Conservation (phyloP, 2,888 invertebrate genomes). For the Frankliniella fusca region DNA sequence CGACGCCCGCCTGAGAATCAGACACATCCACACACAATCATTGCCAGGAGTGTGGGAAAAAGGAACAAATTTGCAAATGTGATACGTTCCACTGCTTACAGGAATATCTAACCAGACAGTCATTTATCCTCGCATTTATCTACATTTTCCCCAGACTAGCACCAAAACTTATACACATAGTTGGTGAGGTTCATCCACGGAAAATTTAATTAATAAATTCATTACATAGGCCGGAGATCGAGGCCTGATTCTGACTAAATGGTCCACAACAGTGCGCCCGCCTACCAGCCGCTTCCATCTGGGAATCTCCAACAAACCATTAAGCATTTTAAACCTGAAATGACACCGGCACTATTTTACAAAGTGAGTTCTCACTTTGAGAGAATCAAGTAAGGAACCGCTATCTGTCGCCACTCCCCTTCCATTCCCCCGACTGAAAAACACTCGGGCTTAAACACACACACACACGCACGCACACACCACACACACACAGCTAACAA, state of each 20-base stretch:
- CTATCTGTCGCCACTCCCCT: too few species aligned
- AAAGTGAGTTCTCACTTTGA: too few species aligned
- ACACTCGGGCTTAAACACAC: too few species aligned
- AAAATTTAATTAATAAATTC: not conserved
- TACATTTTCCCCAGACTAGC: not conserved
- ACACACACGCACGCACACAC: too few species aligned
- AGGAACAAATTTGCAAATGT: not conserved
- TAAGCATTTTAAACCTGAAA: too few species aligned
- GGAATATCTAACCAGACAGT: not conserved
- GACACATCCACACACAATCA: slow-evolving; percentile 9
- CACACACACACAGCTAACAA: too few species aligned
- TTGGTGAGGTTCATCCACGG: not conserved
- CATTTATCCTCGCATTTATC: not conserved
- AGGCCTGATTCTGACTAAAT: not conserved
- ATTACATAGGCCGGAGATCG: not conserved
- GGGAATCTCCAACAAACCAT: too few species aligned
- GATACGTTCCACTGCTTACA: not conserved
- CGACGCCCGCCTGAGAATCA: slow-evolving; percentile 10
- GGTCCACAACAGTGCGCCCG: slow-evolving; percentile 16
- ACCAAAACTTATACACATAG: slow-evolving; percentile 3
- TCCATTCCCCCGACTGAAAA: too few species aligned
- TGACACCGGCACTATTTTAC: too few species aligned
- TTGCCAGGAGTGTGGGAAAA: not conserved
- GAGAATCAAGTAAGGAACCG: too few species aligned
- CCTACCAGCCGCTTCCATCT: too few species aligned